phyloP scores from a whole-genome alignment of 2,113 vertebrate species.

The Mus musculus region GRCm39 chrX:7790501-7791000 shows the following conservation, averaged over 20 bases:
- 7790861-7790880: conserved; percentile 73
- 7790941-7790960: conserved; percentile 59
- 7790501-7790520: background rate
- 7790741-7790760: conserved; percentile 72
- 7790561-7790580: conserved; percentile 32
- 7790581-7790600: background rate
- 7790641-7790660: background rate
- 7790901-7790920: conserved; percentile 47
- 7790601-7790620: conserved; percentile 51
- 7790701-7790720: conserved; percentile 3
- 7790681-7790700: background rate
- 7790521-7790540: conserved; percentile 56
- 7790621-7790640: conserved; percentile 21
- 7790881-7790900: conserved; percentile 67
- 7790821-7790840: conserved; percentile 70
- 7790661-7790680: background rate
- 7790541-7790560: conserved; percentile 66
- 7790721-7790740: conserved; percentile 54
- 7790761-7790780: conserved; percentile 13
- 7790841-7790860: conserved; percentile 72
- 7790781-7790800: background rate
- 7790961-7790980: conserved; percentile 77
- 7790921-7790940: background rate
- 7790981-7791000: conserved; percentile 45
- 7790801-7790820: conserved; percentile 56